Evolutionary conservation across 2,113 vertebrate genomes (phyloP).

Genomic region (Tupaia chinensis): DNA sequence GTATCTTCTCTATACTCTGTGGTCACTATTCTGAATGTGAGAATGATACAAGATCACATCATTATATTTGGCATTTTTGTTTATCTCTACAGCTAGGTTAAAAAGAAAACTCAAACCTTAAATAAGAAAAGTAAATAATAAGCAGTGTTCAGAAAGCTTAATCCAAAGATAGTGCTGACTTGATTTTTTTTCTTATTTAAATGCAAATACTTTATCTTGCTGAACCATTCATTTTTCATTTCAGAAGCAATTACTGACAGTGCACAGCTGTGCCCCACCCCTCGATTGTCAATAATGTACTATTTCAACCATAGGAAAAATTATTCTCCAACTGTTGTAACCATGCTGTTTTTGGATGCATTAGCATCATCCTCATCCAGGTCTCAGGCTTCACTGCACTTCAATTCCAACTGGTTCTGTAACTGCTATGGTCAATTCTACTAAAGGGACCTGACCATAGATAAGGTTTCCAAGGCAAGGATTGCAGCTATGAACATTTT

Average conservation of each 20-base stretch:
- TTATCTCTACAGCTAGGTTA: conserved; percentile 27
- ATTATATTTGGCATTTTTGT: not conserved
- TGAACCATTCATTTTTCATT: conserved; percentile 75
- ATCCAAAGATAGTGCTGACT: conserved; percentile 68
- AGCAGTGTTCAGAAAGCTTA: conserved; percentile 49
- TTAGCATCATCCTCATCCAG: conserved; percentile 40
- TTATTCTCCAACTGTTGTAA: conserved; percentile 36
- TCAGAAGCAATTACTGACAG: conserved; percentile 74
- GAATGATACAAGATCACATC: not conserved
- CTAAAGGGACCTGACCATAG: not conserved
- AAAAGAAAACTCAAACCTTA: conserved; percentile 54
- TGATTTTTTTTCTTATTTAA: conserved; percentile 75
- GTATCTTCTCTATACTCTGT: not conserved
- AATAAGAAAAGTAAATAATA: conserved; percentile 62
- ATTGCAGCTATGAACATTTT: not conserved
- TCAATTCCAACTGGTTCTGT: conserved; percentile 29
- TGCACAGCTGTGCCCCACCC: conserved; percentile 70
- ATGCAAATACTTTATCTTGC: conserved; percentile 78
- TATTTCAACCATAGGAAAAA: conserved; percentile 59
- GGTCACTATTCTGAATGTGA: not conserved
- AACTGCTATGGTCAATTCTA: not conserved
- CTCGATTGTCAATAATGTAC: conserved; percentile 69
- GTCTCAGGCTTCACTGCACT: conserved; percentile 60
- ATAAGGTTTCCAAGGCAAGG: conserved; percentile 1
- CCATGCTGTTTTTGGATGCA: conserved; percentile 48